phyloP scores from a whole-genome alignment of 1,140 invertebrate species.

The Globodera ellingtonae region DNA sequence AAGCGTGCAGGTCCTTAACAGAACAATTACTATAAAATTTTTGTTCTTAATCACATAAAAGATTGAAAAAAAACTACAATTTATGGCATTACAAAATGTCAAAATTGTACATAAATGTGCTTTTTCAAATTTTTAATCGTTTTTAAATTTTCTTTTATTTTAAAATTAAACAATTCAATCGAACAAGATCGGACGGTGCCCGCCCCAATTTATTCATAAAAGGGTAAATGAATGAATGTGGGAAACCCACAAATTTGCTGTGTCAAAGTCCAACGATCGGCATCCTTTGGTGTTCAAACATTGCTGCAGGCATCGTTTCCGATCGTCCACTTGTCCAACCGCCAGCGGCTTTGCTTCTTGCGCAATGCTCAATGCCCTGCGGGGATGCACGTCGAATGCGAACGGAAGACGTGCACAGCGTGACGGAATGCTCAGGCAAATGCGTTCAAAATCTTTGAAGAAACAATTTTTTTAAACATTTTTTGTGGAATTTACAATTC shows the following conservation, averaged over 20 bases:
- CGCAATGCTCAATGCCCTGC: not conserved
- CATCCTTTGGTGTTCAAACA: constrained; percentile 12
- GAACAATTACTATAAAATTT: too few relatives aligned
- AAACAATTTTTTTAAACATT: constrained; percentile 9
- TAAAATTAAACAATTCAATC: not conserved
- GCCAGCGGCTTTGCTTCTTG: constrained; percentile 1
- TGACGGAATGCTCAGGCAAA: constrained; percentile 1
- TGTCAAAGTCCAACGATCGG: constrained; percentile 24
- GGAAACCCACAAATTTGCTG: not conserved
- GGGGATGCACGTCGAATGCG: constrained; percentile 22
- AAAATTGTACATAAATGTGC: too few relatives aligned
- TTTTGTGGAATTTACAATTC: not conserved
- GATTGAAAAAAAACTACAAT: too few relatives aligned
- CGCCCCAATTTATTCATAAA: constrained; percentile 2
- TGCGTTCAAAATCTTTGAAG: constrained; percentile 15
- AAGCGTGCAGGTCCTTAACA: constrained; percentile 14
- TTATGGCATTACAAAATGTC: too few relatives aligned
- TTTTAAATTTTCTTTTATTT: too few relatives aligned
- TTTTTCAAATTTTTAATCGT: too few relatives aligned
- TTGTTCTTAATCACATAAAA: too few relatives aligned
- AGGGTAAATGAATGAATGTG: not conserved
- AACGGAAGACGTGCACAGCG: constrained; percentile 4
- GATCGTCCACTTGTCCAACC: constrained; percentile 15
- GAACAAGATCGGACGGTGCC: not conserved
- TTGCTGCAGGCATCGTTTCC: constrained; percentile 21